phyloP scores from a whole-genome alignment of 2,113 vertebrate genomes.

The Eudyptes chrysolophus region DNA sequence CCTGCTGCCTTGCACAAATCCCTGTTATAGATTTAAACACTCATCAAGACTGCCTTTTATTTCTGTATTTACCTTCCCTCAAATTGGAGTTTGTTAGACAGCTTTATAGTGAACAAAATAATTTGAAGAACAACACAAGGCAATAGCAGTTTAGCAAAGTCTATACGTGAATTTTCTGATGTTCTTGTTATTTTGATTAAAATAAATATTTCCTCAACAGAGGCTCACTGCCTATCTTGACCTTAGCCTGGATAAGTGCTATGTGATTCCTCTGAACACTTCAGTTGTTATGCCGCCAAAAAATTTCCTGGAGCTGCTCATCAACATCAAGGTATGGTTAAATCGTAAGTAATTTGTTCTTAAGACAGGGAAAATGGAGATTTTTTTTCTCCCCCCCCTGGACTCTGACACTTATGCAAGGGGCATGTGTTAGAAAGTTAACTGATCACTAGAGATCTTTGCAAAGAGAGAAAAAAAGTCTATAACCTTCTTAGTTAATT shows the following conservation, averaged over 20 bases:
- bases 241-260: conserved; percentile 94
- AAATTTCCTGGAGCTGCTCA: conserved; percentile 90
- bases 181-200: neutral
- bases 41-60: neutral
- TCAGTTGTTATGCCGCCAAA: conserved; percentile 94
- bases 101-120: neutral
- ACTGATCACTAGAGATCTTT: neutral
- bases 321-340: conserved; percentile 89
- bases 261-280: conserved; percentile 94
- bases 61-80: neutral
- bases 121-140: neutral
- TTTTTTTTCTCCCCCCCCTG: no score
- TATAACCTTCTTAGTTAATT: neutral
- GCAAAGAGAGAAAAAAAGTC: neutral
- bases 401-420: neutral
- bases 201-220: conserved; percentile 68
- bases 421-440: neutral
- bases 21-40: neutral
- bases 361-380: neutral
- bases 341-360: neutral
- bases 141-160: neutral
- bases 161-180: neutral
- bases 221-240: conserved; percentile 95
- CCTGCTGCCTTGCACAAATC: neutral
- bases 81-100: neutral